Base-by-base conservation (phyloP, 2,888 invertebrate species). In the Oegoconia quadripuncta region DNA sequence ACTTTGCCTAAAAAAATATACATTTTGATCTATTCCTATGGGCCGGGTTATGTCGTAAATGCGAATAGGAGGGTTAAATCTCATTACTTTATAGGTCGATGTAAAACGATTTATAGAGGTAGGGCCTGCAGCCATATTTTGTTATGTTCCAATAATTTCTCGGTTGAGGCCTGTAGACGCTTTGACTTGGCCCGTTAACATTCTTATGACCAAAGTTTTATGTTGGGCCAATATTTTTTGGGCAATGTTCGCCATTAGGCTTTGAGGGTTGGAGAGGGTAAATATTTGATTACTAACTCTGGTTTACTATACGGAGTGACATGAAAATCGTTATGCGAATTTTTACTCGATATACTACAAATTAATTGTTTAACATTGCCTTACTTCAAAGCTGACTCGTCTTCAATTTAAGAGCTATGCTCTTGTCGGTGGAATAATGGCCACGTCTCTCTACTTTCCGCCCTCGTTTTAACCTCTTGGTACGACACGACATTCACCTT, bases 41-140 rank as follows among this genome's bases (percentile, higher is more conserved):
- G 59, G 50, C 59, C 56, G 67, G 65, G 68, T 59, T n/a, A 60
- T 65, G 72, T 77, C 79, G 75, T 83, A 83, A 84, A 82, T 59
- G 73, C 59, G 69, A 73, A 77, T 74, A 65, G 68, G 73, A 71
- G 76, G 82, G 81, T 76, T 81, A 80, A 83, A 86, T 80, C 79
- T 80, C 79, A 80, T 83, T 83, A 83, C 81, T 81, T 83, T 83
- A 83, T 80, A 68, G 81, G n/a, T 70, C 76, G 77, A 81, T 78
- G 80, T 79, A 78, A 80, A 81, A 64, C 74, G 75, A 80, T 82
- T 81, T 82, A 80, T 80, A 61, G 74, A 69, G 79, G 78, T 74
- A 67, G 58, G 62, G 68, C 68, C 58, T 55, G 50, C 56, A 71
- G 74, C 73, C 69, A 74, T 82, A 79, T 81, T 80, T 77, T 72